Conservation (phyloP, 2,888 invertebrate species). For the Mongoloraphidia duomilia region DNA sequence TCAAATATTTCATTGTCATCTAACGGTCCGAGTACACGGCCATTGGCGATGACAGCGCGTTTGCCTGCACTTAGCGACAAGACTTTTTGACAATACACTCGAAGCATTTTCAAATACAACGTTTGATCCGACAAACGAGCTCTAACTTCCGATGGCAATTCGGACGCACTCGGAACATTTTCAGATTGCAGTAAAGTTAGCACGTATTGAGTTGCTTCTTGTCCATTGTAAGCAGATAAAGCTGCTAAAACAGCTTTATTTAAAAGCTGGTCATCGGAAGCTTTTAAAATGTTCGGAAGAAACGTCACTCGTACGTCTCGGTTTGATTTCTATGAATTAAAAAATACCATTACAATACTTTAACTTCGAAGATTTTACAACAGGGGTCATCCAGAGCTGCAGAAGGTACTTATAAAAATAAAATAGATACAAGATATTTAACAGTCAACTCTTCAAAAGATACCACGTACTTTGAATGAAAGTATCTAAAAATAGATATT, state of each 20-base stretch:
- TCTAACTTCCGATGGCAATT: conserved; percentile 30
- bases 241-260: conserved; percentile 59
- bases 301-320: conserved; percentile 56
- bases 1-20: conserved; percentile 58
- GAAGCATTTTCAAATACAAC: conserved; percentile 49
- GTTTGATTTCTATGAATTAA: conserved; percentile 41
- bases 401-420: too few species aligned
- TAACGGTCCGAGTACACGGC: conserved; percentile 77
- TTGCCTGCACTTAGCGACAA: conserved; percentile 51
- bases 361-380: background rate
- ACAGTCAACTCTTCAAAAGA: too few species aligned
- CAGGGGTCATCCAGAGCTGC: too few species aligned
- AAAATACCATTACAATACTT: conserved; percentile 1
- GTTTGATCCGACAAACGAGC: conserved; percentile 44
- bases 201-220: conserved; percentile 43
- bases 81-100: conserved; percentile 54
- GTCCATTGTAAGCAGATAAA: conserved; percentile 40
- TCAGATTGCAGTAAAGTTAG: conserved; percentile 13
- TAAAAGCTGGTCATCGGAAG: conserved; percentile 37
- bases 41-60: conserved; percentile 72
- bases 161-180: background rate
- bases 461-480: too few species aligned
- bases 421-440: too few species aligned
- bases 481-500: too few species aligned
- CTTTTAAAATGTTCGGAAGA: conserved; percentile 47